Evolutionary conservation across 2,113 vertebrate species (phyloP).

Genomic region (Halcyon senegalensis): DNA sequence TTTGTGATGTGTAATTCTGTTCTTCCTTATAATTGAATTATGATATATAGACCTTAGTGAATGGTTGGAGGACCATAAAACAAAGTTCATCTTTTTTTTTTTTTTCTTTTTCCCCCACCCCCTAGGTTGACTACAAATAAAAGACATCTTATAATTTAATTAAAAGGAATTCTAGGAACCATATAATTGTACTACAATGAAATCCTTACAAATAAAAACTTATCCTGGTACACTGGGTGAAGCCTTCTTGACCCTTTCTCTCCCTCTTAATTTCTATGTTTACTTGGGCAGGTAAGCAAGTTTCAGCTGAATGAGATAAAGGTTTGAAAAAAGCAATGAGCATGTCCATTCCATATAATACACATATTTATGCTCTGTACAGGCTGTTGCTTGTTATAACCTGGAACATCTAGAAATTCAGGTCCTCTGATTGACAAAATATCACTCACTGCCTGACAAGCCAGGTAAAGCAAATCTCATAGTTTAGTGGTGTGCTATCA

Average conservation of each 20-base stretch:
- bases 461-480: background rate
- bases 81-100: background rate
- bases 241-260: background rate
- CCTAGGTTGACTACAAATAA: background rate
- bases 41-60: background rate
- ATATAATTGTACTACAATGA: background rate
- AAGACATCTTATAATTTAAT: background rate
- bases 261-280: background rate
- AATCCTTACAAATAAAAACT: background rate
- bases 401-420: background rate
- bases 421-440: background rate
- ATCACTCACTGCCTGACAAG: background rate
- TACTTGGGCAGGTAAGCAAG: background rate
- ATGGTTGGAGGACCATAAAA: background rate
- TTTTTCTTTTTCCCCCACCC: background rate
- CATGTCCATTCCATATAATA: background rate
- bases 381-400: background rate
- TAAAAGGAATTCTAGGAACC: background rate
- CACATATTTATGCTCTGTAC: background rate
- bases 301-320: background rate
- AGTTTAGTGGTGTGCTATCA: background rate
- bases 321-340: background rate
- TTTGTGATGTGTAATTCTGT: background rate
- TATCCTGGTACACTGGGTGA: background rate
- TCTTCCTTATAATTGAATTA: slow-evolving; percentile 15